Evolutionary conservation across 2,888 invertebrate genomes (phyloP), one percentile per base, ranked within the genome.

Genomic region (Caenorhabditis imperialis): DNA sequence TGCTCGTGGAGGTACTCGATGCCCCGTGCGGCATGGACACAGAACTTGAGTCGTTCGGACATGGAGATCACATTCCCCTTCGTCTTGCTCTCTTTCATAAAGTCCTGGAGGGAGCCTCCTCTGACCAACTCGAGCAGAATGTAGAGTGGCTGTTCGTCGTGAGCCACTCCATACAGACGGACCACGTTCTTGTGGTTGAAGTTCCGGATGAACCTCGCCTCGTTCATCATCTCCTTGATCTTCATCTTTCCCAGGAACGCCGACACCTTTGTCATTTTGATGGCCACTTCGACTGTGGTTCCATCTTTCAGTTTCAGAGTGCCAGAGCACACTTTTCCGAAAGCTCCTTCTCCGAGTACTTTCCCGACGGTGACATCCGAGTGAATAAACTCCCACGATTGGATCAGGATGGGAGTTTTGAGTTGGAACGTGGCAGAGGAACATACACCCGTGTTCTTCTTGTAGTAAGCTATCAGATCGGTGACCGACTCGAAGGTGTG

Each of bases 171-270:
- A 44, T 75, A 71, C 25, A 76, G 33, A 20, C 75, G 62, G 33
- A 78, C 78, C 8, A 78, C 67, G 44, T 78, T 78, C 18, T 51
- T 54, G 44, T 78, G 75, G 3, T 70, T 50, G 33, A 78, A 67
- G 37, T 65, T 57, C 3, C 78, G 58, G 44, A 73, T 73, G 14
- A 78, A 57, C n/a, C 78, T 55, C 3, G 78, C 78, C 47, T 78
- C 78, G 18, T 75, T 73, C 78, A 78, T 78, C 75, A 78, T 71
- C 30, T 78, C 78, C 35, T 67, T 65, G 38, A 78, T 75, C 44
- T 78, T 78, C 22, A 45, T 47, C 16, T 78, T 78, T 16, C 42
- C 57, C 45, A 67, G 16, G 20, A 48, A 48, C 25, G 63, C 63
- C 22, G 65, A 48, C 30, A 54, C 72, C 37, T 73, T 73, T 16